Evolutionary conservation across 2,888 invertebrate species (phyloP), one percentile per base, ranked within the genome.

Genomic region (Epinotia bilunana): DNA sequence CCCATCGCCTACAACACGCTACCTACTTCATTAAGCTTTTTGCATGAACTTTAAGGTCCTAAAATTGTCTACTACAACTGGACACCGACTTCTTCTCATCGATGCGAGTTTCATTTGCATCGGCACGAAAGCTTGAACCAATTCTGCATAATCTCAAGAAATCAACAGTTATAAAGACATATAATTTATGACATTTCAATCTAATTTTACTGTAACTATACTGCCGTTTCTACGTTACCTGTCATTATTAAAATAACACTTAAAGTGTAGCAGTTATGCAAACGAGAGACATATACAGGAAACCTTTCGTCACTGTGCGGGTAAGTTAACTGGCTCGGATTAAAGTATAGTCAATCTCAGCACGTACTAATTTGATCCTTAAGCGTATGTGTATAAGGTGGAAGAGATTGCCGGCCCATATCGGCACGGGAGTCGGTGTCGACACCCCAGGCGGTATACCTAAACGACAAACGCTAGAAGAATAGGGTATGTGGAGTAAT

Each of bases 251-350:
- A 62, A 70, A 70, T 70, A 62, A 39, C 63, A 70, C 16, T 33
- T 28, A 57, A 39, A 49, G 20, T 46, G 20, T 53, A 62, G 46
- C 20, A 18, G 71, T 67, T 76, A 77, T 70, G 65, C 67, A 67
- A 73, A 77, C 64, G 61, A 77, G 33, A 18, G 43, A 72, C 58
- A 60, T 55, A 61, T 57, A 49, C 77, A 78, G 77, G 78, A 79
- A 78, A 73, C 70, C 64, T 80, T 79, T 79, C 78, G 71, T 72
- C 78, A 80, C 53, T 33, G 62, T 63, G 20, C 62, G 67, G 74
- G 72, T 68, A 68, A 72, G 67, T 72, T 62, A 69, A 76, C 68
- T 68, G 64, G 67, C 53, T 69, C 43, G 72, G 64, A 72, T 72
- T 68, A 69, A 72, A 74, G 71, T 63, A 68, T 76, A 61, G 57